A percentile compares a stretch with the other conserved stretches of the same genome.
Conservation (phyloP, 1,140 invertebrate species). For the Forficula auricularia region DNA sequence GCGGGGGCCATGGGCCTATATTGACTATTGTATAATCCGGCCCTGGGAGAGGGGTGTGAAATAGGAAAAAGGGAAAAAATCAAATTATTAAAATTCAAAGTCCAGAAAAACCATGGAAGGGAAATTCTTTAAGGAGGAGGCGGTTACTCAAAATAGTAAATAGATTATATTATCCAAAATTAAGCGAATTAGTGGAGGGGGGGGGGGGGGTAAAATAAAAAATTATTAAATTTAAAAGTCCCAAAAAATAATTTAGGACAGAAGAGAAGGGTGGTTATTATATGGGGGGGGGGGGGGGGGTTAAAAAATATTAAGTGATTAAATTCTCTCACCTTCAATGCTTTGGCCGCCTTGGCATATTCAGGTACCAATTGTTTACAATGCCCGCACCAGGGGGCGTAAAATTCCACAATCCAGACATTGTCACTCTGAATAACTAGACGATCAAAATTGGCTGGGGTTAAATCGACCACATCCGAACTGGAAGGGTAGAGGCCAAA, state of each 20-base stretch:
- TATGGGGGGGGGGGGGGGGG: neutral
- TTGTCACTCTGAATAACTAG: conserved; percentile 69
- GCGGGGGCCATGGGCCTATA: too few species aligned
- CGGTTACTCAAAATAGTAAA: too few species aligned
- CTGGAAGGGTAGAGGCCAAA: conserved; percentile 56
- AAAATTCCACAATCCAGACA: conserved; percentile 89
- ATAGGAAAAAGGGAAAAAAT: too few species aligned
- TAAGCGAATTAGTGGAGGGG: too few species aligned
- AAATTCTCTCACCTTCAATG: conserved; percentile 47
- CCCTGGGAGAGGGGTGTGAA: too few species aligned
- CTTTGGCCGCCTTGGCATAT: conserved; percentile 73
- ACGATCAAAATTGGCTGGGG: conserved; percentile 75
- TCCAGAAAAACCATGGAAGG: too few species aligned
- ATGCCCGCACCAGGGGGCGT: conserved; percentile 83
- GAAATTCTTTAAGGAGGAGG: too few species aligned
- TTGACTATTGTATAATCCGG: too few species aligned
- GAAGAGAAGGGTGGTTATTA: conserved; percentile 1
- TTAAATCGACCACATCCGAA: conserved; percentile 80
- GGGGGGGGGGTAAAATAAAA: too few species aligned
- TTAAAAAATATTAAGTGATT: neutral
- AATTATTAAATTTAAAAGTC: neutral
- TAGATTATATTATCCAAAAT: too few species aligned
- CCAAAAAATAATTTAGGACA: neutral
- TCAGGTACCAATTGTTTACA: conserved; percentile 68
- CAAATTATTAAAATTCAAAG: too few species aligned